Evolutionary conservation across 1,140 invertebrate genomes (phyloP), one percentile per base, ranked within the genome.

Genomic region (Drosophila murphyi): DNA sequence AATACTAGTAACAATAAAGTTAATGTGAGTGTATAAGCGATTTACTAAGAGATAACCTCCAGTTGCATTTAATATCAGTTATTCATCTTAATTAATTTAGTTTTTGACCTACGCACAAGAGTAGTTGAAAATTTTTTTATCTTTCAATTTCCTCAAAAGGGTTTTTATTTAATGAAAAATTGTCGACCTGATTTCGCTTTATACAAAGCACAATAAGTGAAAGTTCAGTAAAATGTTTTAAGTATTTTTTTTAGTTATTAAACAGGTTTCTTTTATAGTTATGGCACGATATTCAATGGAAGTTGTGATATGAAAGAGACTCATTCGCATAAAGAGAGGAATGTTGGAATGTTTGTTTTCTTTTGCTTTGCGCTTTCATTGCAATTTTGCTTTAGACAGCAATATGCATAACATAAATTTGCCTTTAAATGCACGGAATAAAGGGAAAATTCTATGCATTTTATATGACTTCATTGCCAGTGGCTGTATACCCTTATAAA

Each of bases 361-460:
- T 31, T 61, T 48, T 47, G 29, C 4, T 20, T n/a, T 56, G 52
- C 51, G 34, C 29, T 55, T 63, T 60, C 59, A 48, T 59, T 41
- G 71, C 48, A 48, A 55, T 67, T 60, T 72, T 45, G 48, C 47
- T 34, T 67, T 50, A 72, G 81, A 74, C 61, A 74, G 67, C 59
- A 74, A 50, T 63, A 81, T 81, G 78, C 79, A 87, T 87, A 86
- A 86, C 73, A 87, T 87, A 87, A 67, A 79, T 82, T 87, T 82
- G 63, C 65, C 67, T 87, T 61, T 72, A 79, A 89, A 89, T 76
- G 85, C 76, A 83, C 89, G 72, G 85, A 80, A 82, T 83, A 70
- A 77, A 83, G 61, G 59, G 76, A 73, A 87, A 89, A 87, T 87
- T 87, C 82, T 73, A 87, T 87, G 82, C 82, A 87, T 87, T 87